These are phyloP conservation scores for Nymphalis polychloros DNA, from an alignment of 2,888 invertebrate species.

Conservation along the genomic window DNA sequence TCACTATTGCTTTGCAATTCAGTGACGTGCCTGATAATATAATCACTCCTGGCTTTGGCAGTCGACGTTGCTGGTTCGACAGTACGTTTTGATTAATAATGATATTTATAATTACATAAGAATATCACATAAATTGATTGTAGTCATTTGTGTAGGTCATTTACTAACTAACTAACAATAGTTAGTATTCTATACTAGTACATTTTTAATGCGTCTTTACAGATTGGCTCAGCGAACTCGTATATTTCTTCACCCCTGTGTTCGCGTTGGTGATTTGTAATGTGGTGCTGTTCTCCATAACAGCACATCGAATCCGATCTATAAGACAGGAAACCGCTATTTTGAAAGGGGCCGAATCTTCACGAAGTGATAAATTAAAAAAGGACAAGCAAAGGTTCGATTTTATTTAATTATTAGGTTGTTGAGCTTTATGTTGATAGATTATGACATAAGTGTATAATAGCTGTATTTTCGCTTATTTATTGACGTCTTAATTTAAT, in stretches of 20 bases:
- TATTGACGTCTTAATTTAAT: no score
- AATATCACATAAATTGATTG: no score
- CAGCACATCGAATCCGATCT: constrained; percentile 84
- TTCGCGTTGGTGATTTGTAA: constrained; percentile 84
- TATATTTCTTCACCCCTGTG: constrained; percentile 88
- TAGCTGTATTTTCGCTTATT: no score
- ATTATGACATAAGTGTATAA: no score
- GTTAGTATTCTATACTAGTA: no score
- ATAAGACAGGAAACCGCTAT: constrained; percentile 86
- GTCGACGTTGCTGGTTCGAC: constrained; percentile 81
- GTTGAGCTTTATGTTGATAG: no score
- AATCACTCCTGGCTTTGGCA: constrained; percentile 81
- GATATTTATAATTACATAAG: neutral
- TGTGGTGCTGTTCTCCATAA: constrained; percentile 84
- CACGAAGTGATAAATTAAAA: constrained; percentile 81
- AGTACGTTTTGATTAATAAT: constrained; percentile 61
- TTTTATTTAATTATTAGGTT: no score
- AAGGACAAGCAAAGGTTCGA: constrained; percentile 82
- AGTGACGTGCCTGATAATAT: constrained; percentile 65
- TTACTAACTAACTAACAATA: no score
- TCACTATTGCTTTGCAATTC: constrained; percentile 81
- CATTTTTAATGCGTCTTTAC: no score
- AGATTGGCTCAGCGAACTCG: constrained; percentile 80
- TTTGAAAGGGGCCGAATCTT: constrained; percentile 84
- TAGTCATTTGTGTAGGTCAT: no score